Base-by-base conservation (phyloP, 2,888 invertebrate genomes). In the Agrypnus murinus region DNA sequence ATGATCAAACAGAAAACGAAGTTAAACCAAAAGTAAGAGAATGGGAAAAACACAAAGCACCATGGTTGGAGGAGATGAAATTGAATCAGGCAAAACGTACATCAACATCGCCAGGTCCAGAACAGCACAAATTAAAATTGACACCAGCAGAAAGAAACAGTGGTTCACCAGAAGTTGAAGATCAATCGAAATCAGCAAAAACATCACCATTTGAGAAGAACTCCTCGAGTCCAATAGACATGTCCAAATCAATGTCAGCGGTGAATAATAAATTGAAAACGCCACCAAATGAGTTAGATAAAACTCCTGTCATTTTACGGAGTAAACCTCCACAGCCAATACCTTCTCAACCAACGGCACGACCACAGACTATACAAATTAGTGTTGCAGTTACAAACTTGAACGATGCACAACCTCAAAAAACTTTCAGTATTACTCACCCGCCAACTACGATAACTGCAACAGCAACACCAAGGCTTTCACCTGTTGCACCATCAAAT, bases 61-160 rank as follows among this genome's bases (percentile, higher is more conserved):
- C 94, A 0, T 95, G 94, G 94, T 92, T 95, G 89, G 92, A 90
- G 75, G 94, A 95, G 82, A 88, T 95, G 75, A 94, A 94, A 81
- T 88, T 93, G 74, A 93, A 92, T 80, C 94, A 95, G 83, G 91
- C 90, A 1, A 90, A 90, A 84, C 89, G 91, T 79, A 90, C 89
- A 15, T 88, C 88, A 0, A 82, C 84, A 46, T 82, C 86, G 81
- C 76, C 87, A 78, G 72, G 81, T 75, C 17, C 82, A 78, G 58
- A 83, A 68, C 78, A 81, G 67, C 75, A 77, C 14, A 82, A 79
- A 73, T 74, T 78, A 25, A 83, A 81, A 67, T 69, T 80, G 17
- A 77, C 81, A 4, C 78, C 79, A 2, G 59, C 70, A 12, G 73
- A 73, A 17, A 73, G 65, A 65, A n/a, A n/a, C n/a, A 63, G 36